Evolutionary conservation across 2,797 vertebrate genomes (phyloP), one percentile per base, ranked within the genome.

Genomic region (Adrianichthys oophorus): DNA sequence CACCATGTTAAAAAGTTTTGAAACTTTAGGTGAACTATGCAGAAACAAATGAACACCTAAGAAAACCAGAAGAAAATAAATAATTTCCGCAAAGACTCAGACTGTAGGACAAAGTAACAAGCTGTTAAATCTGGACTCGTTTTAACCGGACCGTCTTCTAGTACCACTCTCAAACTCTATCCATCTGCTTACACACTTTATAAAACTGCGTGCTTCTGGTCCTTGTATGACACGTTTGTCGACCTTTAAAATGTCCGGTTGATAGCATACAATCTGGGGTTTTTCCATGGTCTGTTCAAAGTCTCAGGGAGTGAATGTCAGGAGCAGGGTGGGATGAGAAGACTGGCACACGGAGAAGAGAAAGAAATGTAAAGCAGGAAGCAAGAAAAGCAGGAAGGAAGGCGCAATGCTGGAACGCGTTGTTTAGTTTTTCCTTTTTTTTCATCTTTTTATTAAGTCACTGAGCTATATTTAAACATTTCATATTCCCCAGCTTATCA

Each of bases 171-270:
- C 32, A 37, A 37, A 37, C 32, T 12, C 46, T 24, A 56, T 61
- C 57, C 42, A 59, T 79, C 67, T 58, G 49, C 67, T 67, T n/a
- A 37, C 58, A 64, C 48, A 29, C 60, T 52, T 48, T 74, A 23
- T 15, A 60, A 59, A 54, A 24, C 63, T 51, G 57, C 15, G 1
- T 40, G 66, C 46, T 58, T 21, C 51, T 37, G 61, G 48, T 54
- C 17, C 47, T 47, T 55, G 47, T 65, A 41, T 59, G 60, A 69
- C 60, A 78, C 71, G 56, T 62, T 61, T 6, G 7, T 19, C 80
- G 78, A 83, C 80, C 80, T 85, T 85, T 82, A 56, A 70, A 45
- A 59, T 45, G 66, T 76, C 65, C 74, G 70, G 72, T 62, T 71
- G 65, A 29, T 68, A 52, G 26, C 61, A 62, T 68, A 59, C 67